Conservation (phyloP, 2,888 invertebrate species). For the Phrixothrix hirtus region DNA sequence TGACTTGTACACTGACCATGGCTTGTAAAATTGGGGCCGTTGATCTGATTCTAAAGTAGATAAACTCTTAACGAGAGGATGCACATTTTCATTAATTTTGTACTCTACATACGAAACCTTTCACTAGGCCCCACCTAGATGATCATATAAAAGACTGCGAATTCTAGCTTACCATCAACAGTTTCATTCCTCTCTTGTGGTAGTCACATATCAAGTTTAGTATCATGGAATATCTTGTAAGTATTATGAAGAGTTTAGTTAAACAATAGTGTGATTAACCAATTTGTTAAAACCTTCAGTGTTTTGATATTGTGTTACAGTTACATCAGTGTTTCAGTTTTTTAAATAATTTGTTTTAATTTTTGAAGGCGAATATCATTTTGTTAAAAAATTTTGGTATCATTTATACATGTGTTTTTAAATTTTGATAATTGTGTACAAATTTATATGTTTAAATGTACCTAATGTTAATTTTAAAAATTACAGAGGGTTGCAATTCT, state of each 20-base stretch:
- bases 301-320: neutral
- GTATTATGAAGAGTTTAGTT: constrained; percentile 21
- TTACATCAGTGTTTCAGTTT: neutral
- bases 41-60: constrained; percentile 11
- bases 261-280: neutral
- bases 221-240: constrained; percentile 40
- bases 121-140: constrained; percentile 38
- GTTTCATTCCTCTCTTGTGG: constrained; percentile 36
- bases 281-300: no score
- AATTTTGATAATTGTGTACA: no score
- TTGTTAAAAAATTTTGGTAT: no score
- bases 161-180: constrained; percentile 33
- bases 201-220: constrained; percentile 23
- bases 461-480: no score
- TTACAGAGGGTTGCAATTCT: constrained; percentile 38
- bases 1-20: neutral
- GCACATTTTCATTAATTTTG: constrained; percentile 25
- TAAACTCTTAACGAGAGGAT: constrained; percentile 16
- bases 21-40: constrained; percentile 11
- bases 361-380: no score
- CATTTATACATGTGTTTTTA: no score
- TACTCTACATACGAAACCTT: constrained; percentile 23
- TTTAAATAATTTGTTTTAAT: no score
- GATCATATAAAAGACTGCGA: constrained; percentile 37
- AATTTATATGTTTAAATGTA: no score